Percentiles rank a stretch among this genome's conserved stretches.
phyloP scores from a whole-genome alignment of 1,140 invertebrate genomes.

The Lepidotrigona ventralis region DNA sequence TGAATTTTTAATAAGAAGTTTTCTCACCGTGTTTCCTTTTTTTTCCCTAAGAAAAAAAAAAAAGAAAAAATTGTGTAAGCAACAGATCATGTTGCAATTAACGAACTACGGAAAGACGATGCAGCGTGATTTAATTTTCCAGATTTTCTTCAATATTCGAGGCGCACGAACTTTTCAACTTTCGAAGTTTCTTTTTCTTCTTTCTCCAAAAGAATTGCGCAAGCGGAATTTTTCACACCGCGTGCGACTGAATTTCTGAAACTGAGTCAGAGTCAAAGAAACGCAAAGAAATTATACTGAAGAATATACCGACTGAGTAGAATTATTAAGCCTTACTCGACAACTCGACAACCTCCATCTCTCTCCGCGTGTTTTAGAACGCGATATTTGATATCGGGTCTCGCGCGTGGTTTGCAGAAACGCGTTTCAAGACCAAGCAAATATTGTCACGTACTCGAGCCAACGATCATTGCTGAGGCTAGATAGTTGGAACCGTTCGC shows the following conservation, averaged over 20 bases:
- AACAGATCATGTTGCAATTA: neutral
- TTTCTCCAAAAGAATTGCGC: no score
- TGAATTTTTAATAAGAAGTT: neutral
- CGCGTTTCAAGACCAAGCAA: constrained; percentile 18
- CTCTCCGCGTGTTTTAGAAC: neutral
- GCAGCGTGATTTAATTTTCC: neutral
- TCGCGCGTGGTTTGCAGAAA: constrained; percentile 32
- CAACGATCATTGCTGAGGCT: constrained; percentile 2
- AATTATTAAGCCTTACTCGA: neutral
- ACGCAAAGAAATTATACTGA: no score
- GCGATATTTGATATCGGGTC: constrained; percentile 42
- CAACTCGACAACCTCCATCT: neutral
- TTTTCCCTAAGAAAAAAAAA: neutral
- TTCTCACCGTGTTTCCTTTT: neutral
- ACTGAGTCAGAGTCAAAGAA: no score
- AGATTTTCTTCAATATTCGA: neutral
- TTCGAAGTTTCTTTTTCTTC: no score
- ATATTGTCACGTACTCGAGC: constrained; percentile 44
- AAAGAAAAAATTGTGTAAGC: neutral
- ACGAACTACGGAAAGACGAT: neutral
- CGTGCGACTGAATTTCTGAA: no score
- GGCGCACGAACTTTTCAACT: neutral
- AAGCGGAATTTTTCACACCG: no score
- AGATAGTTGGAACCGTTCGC: neutral
- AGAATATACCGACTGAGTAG: no score